phyloP scores from a whole-genome alignment of 1,140 invertebrate species.

The Eupristina koningsbergeri region DNA sequence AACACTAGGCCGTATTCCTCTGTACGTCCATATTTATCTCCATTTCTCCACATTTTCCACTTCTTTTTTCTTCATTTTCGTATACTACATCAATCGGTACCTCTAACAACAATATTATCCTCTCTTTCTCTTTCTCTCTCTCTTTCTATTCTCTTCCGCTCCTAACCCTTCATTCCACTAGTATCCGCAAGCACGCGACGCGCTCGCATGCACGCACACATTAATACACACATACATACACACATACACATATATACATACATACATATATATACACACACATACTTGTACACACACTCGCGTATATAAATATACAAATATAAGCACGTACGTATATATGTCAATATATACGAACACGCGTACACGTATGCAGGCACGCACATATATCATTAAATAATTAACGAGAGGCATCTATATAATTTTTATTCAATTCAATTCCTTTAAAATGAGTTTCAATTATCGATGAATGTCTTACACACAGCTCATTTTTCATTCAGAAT shows the following conservation, averaged over 20 bases:
- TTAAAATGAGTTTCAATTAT: not conserved
- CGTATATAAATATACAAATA: not conserved
- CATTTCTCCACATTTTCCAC: constrained; percentile 27
- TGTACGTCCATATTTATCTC: constrained; percentile 53
- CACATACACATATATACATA: not conserved
- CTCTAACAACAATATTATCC: not conserved
- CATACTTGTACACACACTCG: not conserved
- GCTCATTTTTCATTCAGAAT: not conserved
- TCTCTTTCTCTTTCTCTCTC: not conserved
- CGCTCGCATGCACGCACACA: not conserved
- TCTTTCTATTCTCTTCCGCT: not conserved
- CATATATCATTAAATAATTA: constrained; percentile 29
- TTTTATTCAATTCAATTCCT: not conserved
- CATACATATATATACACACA: not conserved
- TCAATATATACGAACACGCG: constrained; percentile 23
- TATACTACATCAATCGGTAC: constrained; percentile 40
- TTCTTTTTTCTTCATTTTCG: constrained; percentile 30
- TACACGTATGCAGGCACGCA: not conserved
- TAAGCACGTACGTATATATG: constrained; percentile 26
- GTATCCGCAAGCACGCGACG: too few relatives aligned
- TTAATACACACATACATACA: constrained; percentile 32
- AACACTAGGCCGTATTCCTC: constrained; percentile 67
- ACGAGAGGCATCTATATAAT: not conserved
- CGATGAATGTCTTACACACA: not conserved
- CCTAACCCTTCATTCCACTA: too few relatives aligned